Evolutionary conservation across 2,797 vertebrate genomes (phyloP).

Genomic region (Sebastes itinus): DNA sequence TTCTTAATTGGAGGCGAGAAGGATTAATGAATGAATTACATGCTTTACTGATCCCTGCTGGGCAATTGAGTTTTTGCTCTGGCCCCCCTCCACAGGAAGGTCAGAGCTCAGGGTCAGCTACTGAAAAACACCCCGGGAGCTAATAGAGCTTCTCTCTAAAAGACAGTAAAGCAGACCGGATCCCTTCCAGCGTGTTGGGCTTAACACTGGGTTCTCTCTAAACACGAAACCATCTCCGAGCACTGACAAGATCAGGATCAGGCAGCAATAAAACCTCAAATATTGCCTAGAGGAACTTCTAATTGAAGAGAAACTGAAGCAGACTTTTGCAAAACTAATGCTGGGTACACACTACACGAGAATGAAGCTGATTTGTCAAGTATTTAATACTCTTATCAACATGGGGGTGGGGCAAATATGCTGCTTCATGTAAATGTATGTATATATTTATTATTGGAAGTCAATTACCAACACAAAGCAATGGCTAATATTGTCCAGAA

Average conservation of each 20-base stretch:
- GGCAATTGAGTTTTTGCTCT: slow-evolving; percentile 40
- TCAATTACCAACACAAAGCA: neutral
- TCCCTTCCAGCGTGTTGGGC: slow-evolving; percentile 16
- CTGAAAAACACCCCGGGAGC: slow-evolving; percentile 48
- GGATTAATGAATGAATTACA: slow-evolving; percentile 75
- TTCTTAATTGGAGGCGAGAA: slow-evolving; percentile 56
- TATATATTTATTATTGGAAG: neutral
- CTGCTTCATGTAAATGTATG: too few species aligned
- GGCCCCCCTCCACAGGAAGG: slow-evolving; percentile 53
- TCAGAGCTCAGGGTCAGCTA: slow-evolving; percentile 53
- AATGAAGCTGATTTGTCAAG: neutral
- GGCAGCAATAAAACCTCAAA: neutral
- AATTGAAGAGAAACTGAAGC: neutral
- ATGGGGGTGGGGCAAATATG: too few species aligned
- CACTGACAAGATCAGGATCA: neutral
- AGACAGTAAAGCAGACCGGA: slow-evolving; percentile 34
- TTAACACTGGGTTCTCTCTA: slow-evolving; percentile 27
- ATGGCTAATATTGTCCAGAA: neutral
- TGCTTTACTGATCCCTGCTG: slow-evolving; percentile 69
- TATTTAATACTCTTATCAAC: too few species aligned
- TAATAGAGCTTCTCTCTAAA: slow-evolving; percentile 37
- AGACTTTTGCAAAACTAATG: neutral
- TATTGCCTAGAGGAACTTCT: neutral
- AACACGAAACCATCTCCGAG: slow-evolving; percentile 4
- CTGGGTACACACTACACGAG: neutral